phyloP scores from a whole-genome alignment of 2,888 invertebrate genomes.

The Gymnosoma rotundatum region DNA sequence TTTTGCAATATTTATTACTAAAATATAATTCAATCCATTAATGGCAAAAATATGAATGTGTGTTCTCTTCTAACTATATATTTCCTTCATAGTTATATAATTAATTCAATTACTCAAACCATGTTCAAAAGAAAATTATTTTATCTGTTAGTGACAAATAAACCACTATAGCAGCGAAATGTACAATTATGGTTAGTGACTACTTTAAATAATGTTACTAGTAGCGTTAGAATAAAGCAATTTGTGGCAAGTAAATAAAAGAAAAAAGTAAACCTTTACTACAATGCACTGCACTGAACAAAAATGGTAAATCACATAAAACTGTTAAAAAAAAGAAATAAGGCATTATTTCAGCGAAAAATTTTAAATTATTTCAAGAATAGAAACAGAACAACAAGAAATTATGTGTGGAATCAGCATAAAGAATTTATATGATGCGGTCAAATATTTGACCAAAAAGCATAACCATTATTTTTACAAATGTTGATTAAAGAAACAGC shows the following conservation, averaged over 20 bases:
- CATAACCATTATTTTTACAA: no score
- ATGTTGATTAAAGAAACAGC: no score
- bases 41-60: not conserved
- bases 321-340: not conserved
- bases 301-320: not conserved
- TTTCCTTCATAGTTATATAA: not conserved
- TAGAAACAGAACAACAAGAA: slow-evolving; percentile 15
- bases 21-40: not conserved
- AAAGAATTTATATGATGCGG: no score
- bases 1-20: not conserved
- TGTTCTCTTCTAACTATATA: not conserved
- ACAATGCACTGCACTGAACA: slow-evolving; percentile 13
- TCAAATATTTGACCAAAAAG: no score
- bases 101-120: slow-evolving; percentile 62
- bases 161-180: slow-evolving; percentile 59
- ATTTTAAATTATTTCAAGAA: slow-evolving; percentile 14
- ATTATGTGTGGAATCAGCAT: slow-evolving; percentile 51
- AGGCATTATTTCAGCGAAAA: not conserved
- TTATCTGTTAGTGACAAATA: slow-evolving; percentile 61
- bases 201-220: slow-evolving; percentile 56
- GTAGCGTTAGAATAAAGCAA: slow-evolving; percentile 47
- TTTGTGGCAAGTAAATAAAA: slow-evolving; percentile 44
- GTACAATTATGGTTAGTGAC: slow-evolving; percentile 64
- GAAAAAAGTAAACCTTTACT: slow-evolving; percentile 37
- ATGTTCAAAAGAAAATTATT: slow-evolving; percentile 53